These are phyloP conservation scores for Tolmerus cingulatus DNA, from an alignment of 2,888 invertebrate genomes.

Conservation along the genomic window DNA sequence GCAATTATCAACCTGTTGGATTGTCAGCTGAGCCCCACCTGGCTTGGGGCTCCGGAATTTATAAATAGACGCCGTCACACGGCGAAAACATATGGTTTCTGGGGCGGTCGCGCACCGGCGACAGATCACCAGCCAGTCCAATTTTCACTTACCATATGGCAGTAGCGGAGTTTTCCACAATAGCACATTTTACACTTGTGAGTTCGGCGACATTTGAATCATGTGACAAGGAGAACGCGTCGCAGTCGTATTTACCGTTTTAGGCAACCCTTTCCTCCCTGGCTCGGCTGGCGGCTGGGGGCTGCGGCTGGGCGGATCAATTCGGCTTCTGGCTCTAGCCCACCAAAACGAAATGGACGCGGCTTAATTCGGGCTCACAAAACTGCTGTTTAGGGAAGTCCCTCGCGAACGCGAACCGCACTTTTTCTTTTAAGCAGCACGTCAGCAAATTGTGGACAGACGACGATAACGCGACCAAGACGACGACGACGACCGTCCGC, in stretches of 20 bases:
- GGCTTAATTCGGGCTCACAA: neutral
- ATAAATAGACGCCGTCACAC: neutral
- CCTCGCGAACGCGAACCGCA: neutral
- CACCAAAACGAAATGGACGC: neutral
- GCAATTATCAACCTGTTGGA: slow-evolving; percentile 30
- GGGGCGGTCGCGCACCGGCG: neutral
- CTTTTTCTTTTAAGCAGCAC: neutral
- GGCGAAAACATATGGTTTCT: slow-evolving; percentile 7
- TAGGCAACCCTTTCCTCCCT: neutral
- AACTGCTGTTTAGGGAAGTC: neutral
- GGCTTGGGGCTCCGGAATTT: neutral
- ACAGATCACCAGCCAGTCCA: neutral
- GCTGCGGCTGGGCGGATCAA: neutral
- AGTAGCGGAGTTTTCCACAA: slow-evolving; percentile 55
- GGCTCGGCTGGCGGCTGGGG: neutral
- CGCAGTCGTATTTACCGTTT: neutral
- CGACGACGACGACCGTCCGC: slow-evolving; percentile 11
- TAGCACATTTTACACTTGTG: slow-evolving; percentile 53
- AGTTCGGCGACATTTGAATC: slow-evolving; percentile 43
- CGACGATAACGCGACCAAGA: neutral
- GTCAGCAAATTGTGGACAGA: neutral
- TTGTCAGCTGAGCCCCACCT: neutral
- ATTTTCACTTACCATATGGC: slow-evolving; percentile 55
- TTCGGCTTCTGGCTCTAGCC: neutral
- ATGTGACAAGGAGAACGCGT: slow-evolving; percentile 6